Percentiles rank a stretch among this genome's conserved stretches.
These are phyloP conservation scores for Papilio dardanus DNA, from an alignment of 1,140 invertebrate genomes.

Conservation along the genomic window DNA sequence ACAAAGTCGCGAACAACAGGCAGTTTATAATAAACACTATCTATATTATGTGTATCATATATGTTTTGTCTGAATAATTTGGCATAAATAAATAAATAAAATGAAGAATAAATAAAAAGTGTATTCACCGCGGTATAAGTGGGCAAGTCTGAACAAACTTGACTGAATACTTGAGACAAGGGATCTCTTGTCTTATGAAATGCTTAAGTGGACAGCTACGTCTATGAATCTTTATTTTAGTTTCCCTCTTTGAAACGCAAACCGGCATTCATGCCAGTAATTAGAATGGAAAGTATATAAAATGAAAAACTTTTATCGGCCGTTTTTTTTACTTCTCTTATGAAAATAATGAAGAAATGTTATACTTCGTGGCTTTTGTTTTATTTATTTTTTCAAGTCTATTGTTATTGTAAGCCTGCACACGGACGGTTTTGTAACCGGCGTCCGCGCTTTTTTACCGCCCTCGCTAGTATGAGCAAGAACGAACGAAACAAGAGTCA, in stretches of 20 bases:
- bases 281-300: constrained; percentile 17
- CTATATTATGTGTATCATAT: too few species aligned
- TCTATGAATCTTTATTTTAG: constrained; percentile 42
- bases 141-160: constrained; percentile 55
- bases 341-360: neutral
- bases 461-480: neutral
- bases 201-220: constrained; percentile 55
- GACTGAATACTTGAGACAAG: constrained; percentile 66
- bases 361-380: neutral
- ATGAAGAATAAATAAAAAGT: constrained; percentile 21
- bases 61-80: too few species aligned
- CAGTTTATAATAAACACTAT: too few species aligned
- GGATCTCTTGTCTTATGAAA: constrained; percentile 74
- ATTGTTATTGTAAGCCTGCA: too few species aligned
- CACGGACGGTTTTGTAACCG: too few species aligned
- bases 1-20: too few species aligned
- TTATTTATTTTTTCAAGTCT: neutral
- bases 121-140: constrained; percentile 32
- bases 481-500: neutral
- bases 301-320: constrained; percentile 13
- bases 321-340: neutral
- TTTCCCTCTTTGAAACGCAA: constrained; percentile 21
- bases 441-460: too few species aligned
- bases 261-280: constrained; percentile 15
- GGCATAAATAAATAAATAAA: too few species aligned